Evolutionary conservation across 2,797 vertebrate genomes (phyloP).

Genomic region (Pangasius sanitwongsei): DNA sequence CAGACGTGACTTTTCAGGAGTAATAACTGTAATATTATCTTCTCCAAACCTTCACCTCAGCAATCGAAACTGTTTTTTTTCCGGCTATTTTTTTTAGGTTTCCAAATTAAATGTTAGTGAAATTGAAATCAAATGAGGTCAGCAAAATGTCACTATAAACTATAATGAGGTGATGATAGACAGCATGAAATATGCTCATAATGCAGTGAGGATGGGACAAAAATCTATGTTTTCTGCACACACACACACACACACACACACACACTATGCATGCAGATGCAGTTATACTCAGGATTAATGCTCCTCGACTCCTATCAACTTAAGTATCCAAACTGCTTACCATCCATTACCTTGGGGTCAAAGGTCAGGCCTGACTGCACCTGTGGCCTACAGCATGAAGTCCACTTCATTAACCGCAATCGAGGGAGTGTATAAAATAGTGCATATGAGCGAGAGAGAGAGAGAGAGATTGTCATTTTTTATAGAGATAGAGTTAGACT

Average conservation of each 20-base stretch:
- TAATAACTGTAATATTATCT: neutral
- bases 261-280: conserved; percentile 29
- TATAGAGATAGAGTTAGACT: neutral
- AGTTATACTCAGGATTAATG: conserved; percentile 10
- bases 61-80: neutral
- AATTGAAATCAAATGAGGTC: neutral
- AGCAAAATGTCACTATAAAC: neutral
- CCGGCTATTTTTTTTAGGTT: neutral
- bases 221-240: neutral
- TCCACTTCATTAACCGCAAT: conserved; percentile 22
- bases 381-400: neutral
- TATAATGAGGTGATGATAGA: neutral
- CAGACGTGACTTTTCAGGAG: neutral
- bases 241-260: conserved; percentile 4
- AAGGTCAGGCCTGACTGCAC: neutral
- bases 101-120: neutral
- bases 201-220: neutral
- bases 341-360: conserved; percentile 24
- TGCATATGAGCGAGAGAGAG: neutral
- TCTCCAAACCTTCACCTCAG: neutral
- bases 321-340: conserved; percentile 26
- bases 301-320: neutral
- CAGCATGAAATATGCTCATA: neutral
- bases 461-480: neutral
- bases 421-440: conserved; percentile 7